Conservation (phyloP, 2,797 vertebrate genomes). For the Craterocephalus amniculus region DNA sequence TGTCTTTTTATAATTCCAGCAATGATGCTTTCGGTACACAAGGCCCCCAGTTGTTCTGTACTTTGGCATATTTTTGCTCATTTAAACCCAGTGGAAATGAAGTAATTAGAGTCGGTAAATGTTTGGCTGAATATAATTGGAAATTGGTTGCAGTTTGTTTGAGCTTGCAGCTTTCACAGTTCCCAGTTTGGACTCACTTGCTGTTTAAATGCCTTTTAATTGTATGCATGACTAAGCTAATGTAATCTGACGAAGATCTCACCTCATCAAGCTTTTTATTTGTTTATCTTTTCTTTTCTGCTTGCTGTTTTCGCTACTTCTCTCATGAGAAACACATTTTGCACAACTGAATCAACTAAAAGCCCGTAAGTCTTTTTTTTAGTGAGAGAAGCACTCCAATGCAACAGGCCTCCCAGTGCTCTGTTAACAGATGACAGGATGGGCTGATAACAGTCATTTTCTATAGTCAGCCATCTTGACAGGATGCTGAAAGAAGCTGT, state of each 20-base stretch:
- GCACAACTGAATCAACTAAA: constrained; percentile 21
- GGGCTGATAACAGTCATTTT: constrained; percentile 77
- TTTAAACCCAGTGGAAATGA: constrained; percentile 50
- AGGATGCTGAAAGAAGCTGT: constrained; percentile 69
- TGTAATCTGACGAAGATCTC: constrained; percentile 41
- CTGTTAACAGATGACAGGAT: constrained; percentile 71
- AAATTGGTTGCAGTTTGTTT: constrained; percentile 48
- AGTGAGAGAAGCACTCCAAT: constrained; percentile 51
- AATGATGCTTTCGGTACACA: constrained; percentile 5
- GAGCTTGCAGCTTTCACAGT: constrained; percentile 44
- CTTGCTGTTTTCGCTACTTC: constrained; percentile 27
- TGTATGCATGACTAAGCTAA: constrained; percentile 49
- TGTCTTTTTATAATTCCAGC: constrained; percentile 1
- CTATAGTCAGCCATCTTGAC: constrained; percentile 79
- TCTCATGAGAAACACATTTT: constrained; percentile 29
- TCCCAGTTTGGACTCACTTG: constrained; percentile 61
- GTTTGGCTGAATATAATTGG: constrained; percentile 60
- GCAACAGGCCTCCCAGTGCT: constrained; percentile 58
- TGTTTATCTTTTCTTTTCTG: constrained; percentile 6
- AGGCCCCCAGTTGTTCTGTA: constrained; percentile 20
- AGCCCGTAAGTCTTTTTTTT: constrained; percentile 58
- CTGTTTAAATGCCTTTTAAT: constrained; percentile 68
- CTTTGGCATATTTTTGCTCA: constrained; percentile 26
- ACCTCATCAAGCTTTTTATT: constrained; percentile 23
- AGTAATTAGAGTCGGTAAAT: constrained; percentile 54